Conservation (phyloP, 2,888 invertebrate species). For the Gnatocerus cornutus region DNA sequence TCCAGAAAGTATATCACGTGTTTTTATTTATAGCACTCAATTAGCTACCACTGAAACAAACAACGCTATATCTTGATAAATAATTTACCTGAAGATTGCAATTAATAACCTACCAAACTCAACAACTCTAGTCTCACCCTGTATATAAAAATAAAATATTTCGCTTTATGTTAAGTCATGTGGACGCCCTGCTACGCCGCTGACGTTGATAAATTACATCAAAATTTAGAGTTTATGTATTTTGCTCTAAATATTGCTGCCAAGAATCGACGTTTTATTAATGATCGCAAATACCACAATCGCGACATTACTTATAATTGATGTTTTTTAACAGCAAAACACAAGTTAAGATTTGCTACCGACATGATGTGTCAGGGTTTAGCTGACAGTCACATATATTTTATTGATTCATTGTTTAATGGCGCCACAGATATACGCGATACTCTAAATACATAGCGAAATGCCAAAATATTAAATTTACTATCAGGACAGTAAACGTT, state of each 20-base stretch:
- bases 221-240: constrained; percentile 36
- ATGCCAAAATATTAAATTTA: no score
- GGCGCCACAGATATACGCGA: no score
- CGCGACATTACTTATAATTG: no score
- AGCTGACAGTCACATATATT: no score
- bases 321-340: no score
- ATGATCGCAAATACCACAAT: constrained; percentile 6
- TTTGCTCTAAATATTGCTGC: constrained; percentile 31
- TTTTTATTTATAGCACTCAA: constrained; percentile 27
- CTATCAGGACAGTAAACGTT: no score
- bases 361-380: no score
- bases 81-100: no score
- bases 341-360: no score
- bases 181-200: not conserved
- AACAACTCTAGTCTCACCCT: not conserved
- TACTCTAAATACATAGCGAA: no score
- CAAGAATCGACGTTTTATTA: constrained; percentile 37
- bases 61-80: not conserved
- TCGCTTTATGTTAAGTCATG: constrained; percentile 20
- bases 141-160: no score
- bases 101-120: not conserved
- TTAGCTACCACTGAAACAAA: constrained; percentile 20
- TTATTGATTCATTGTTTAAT: no score
- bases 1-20: constrained; percentile 31
- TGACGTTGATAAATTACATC: constrained; percentile 34